A percentile compares a stretch with the other conserved stretches of the same genome.
Conservation (phyloP, 2,888 invertebrate genomes). For the Parochlus steinenii region DNA sequence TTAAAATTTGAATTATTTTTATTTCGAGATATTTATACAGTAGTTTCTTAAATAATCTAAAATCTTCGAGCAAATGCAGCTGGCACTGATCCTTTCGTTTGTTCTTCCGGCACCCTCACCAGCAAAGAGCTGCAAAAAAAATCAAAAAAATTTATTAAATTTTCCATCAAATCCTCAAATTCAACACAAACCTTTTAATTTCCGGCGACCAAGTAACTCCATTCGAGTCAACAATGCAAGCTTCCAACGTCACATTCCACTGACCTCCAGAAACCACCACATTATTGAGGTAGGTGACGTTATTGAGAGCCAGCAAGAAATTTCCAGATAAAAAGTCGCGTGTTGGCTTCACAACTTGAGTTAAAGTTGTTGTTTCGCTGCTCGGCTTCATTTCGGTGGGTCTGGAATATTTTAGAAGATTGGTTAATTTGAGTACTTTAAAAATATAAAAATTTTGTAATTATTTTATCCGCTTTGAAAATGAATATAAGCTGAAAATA, state of each 20-base stretch:
- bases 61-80: too few relatives aligned
- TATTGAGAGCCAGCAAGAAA: conserved; percentile 45
- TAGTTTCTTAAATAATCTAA: too few relatives aligned
- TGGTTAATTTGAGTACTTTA: too few relatives aligned
- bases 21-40: too few relatives aligned
- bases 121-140: conserved; percentile 21
- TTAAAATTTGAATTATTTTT: too few relatives aligned
- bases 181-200: conserved; percentile 68
- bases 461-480: too few relatives aligned
- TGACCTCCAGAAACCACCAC: conserved; percentile 40
- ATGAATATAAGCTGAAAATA: too few relatives aligned
- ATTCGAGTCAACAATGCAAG: conserved; percentile 67
- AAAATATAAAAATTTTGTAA: too few relatives aligned
- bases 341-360: conserved; percentile 74
- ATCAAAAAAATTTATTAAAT: conserved; percentile 1
- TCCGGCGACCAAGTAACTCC: conserved; percentile 80
- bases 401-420: too few relatives aligned
- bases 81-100: too few relatives aligned
- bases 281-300: conserved; percentile 15
- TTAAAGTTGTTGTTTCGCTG: conserved; percentile 36
- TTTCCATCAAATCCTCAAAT: conserved; percentile 56
- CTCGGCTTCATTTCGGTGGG: conserved; percentile 16
- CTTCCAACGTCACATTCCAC: conserved; percentile 65
- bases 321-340: conserved; percentile 90
- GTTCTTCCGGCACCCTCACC: conserved; percentile 25